Evolutionary conservation across 2,113 vertebrate genomes (phyloP), one percentile per base, ranked within the genome.

Genomic region (Takifugu flavidus): DNA sequence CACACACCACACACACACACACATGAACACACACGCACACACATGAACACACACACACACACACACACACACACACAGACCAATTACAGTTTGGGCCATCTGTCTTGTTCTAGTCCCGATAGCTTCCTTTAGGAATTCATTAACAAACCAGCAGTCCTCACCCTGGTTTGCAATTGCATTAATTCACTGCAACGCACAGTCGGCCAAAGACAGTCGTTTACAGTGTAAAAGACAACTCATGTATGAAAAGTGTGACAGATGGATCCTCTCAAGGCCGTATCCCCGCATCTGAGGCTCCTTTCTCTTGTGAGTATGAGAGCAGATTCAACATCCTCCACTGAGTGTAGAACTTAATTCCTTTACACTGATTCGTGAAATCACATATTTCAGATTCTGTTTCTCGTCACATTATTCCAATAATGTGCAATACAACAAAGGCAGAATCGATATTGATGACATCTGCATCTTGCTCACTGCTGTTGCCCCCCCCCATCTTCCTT

Each of bases 61-160:
- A 58, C 39, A 57, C 44, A 50, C 25, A 47, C 28, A 43, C 49
- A 20, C 11, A 0, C 8, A 13, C 13, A 65, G 44, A 55, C 70
- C 59, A 78, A 82, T 85, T 82, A 86, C 53, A 75, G 42, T 25
- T n/a, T 4, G 11, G 53, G 61, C 70, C 77, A 82, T 77, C 77
- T 65, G 76, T 59, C 55, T 72, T 74, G n/a, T 49, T 59, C 46
- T 51, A 59, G 59, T 75, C 69, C 66, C 46, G 13, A 45, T 67
- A 45, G 56, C 53, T 62, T 78, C 72, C 67, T 78, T 72, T 57
- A 74, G 70, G 31, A 79, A 78, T 79, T 70, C 71, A 74, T 70
- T 72, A 65, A 26, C 43, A 62, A 68, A 72, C 58, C 56, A 39
- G 53, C 42, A 34, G 51, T 65, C 29, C 25, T 69, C 47, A 51